phyloP scores from a whole-genome alignment of 1,140 invertebrate genomes.

The Brachionus asplanchnoidis region DNA sequence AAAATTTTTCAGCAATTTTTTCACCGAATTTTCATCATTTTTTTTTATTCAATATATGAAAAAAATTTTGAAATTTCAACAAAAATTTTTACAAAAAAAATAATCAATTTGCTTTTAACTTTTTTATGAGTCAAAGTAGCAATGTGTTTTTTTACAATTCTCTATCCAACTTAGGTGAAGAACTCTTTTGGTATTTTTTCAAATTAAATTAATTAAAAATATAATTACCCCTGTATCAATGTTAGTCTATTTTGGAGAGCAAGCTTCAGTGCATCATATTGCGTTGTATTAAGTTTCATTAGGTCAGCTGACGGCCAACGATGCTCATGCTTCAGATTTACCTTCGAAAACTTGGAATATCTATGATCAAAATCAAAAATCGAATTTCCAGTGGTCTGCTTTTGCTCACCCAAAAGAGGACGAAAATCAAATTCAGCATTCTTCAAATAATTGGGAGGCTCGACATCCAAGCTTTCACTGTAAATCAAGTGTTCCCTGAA shows the following conservation, averaged over 20 bases:
- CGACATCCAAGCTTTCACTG: slow-evolving; percentile 6
- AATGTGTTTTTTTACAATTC: no score
- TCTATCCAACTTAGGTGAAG: background rate
- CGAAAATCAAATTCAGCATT: background rate
- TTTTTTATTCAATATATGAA: no score
- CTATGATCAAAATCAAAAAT: background rate
- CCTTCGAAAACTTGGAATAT: background rate
- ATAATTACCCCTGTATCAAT: slow-evolving; percentile 66
- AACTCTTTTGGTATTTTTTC: background rate
- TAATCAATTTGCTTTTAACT: no score
- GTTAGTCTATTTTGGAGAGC: slow-evolving; percentile 59
- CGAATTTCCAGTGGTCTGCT: background rate
- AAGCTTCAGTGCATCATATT: slow-evolving; percentile 55
- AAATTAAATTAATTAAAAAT: background rate
- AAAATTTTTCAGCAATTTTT: no score
- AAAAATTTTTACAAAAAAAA: no score
- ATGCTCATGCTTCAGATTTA: background rate
- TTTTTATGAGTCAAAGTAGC: no score
- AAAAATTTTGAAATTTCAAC: no score
- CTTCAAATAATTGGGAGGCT: slow-evolving; percentile 1
- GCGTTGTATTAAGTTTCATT: slow-evolving; percentile 53
- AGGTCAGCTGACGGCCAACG: slow-evolving; percentile 47
- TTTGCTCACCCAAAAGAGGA: background rate
- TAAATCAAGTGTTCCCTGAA: slow-evolving; percentile 51
- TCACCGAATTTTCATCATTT: no score